These are phyloP conservation scores for Tor tambroides DNA, from an alignment of 2,113 vertebrate species.

Conservation along the genomic window DNA sequence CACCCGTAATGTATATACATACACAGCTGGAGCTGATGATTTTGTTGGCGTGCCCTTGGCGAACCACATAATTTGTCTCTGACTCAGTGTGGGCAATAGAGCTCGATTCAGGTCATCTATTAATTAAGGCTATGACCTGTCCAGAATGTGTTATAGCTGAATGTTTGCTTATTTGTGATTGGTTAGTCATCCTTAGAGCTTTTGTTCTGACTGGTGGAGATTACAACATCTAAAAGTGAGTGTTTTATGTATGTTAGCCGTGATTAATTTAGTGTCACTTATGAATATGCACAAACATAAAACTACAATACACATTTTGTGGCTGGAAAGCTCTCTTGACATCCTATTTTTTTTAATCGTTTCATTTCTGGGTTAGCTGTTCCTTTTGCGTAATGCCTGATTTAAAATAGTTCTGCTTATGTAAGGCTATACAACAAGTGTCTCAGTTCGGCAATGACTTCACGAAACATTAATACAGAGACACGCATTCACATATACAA, in stretches of 20 bases:
- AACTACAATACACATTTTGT: neutral
- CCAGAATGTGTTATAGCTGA: neutral
- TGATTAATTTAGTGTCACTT: neutral
- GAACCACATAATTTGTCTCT: conserved; percentile 11
- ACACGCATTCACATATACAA: neutral
- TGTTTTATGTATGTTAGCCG: neutral
- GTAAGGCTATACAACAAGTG: neutral
- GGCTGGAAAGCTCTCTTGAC: neutral
- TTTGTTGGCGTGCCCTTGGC: conserved; percentile 8
- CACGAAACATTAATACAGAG: neutral
- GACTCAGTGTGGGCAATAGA: conserved; percentile 7
- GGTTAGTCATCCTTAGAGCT: neutral
- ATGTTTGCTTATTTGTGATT: neutral
- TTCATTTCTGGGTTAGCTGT: neutral
- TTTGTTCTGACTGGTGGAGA: neutral
- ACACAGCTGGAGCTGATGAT: neutral
- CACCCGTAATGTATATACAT: neutral
- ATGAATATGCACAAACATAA: neutral
- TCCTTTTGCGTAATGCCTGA: neutral
- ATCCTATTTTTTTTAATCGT: neutral
- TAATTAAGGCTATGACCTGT: neutral
- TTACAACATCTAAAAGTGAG: neutral
- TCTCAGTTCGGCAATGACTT: neutral
- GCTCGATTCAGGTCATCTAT: neutral
- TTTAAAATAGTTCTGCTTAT: conserved; percentile 1